Percentiles rank a stretch among this genome's conserved stretches.
Evolutionary conservation across 2,113 vertebrate species (phyloP).

Genomic region (Physeter macrocephalus): DNA sequence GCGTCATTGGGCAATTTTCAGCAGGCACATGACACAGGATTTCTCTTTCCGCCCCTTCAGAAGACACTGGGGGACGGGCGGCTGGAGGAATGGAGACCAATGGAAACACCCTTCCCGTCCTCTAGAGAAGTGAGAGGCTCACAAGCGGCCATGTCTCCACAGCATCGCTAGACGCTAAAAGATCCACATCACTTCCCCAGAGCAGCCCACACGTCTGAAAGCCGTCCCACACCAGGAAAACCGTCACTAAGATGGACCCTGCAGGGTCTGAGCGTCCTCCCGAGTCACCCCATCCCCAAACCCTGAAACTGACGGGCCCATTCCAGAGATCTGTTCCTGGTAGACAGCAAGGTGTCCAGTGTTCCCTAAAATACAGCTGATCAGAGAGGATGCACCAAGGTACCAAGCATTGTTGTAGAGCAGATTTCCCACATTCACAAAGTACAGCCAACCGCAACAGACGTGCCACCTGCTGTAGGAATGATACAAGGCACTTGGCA

Average conservation of each 20-base stretch:
- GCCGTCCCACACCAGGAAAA: not conserved
- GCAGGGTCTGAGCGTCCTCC: not conserved
- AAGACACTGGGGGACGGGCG: not conserved
- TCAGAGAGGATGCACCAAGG: too few species aligned
- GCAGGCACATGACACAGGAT: not conserved
- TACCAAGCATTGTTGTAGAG: not conserved
- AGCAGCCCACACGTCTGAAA: not conserved
- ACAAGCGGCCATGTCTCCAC: accelerated
- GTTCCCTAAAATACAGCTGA: accelerated
- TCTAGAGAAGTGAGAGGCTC: not conserved
- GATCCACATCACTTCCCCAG: not conserved
- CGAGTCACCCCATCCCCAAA: not conserved
- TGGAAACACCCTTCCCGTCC: not conserved
- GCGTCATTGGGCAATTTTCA: not conserved
- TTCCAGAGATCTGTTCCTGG: not conserved
- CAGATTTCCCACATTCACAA: not conserved
- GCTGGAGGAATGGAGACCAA: not conserved
- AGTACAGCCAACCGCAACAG: not conserved
- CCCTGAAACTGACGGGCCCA: not conserved
- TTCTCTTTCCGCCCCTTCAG: not conserved
- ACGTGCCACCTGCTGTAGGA: too few species aligned
- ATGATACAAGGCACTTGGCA: not conserved
- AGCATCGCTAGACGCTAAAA: not conserved
- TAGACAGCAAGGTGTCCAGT: too few species aligned
- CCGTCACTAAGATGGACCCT: not conserved